A percentile compares a stretch with the other conserved stretches of the same genome.
phyloP scores from a whole-genome alignment of 1,140 invertebrate species.

The Calycopis cecrops region DNA sequence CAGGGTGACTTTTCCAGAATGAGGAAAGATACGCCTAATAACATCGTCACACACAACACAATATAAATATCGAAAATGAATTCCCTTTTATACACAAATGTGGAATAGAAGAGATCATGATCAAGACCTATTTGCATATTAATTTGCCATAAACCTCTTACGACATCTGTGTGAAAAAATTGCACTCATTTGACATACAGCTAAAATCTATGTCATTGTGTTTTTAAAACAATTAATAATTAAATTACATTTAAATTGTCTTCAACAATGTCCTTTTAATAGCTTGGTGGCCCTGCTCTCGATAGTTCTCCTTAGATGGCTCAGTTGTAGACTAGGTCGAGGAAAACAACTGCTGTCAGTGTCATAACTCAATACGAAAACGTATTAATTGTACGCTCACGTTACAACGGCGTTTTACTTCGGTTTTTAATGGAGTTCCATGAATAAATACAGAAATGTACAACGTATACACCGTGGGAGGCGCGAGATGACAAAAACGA shows the following conservation, averaged over 20 bases:
- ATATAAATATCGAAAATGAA: too few species aligned
- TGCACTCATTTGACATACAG: neutral
- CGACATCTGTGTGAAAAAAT: neutral
- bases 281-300: conserved; percentile 69
- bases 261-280: conserved; percentile 60
- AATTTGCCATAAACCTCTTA: too few species aligned
- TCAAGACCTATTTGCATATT: too few species aligned
- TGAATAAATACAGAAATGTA: conserved; percentile 19
- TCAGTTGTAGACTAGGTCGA: conserved; percentile 70
- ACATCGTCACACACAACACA: too few species aligned
- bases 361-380: conserved; percentile 48
- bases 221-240: conserved; percentile 17
- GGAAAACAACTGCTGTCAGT: conserved; percentile 69
- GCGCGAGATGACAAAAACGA: conserved; percentile 15
- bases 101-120: too few species aligned
- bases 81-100: too few species aligned
- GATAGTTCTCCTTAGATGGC: conserved; percentile 72
- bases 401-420: conserved; percentile 38
- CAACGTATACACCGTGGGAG: neutral
- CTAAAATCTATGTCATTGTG: conserved; percentile 10
- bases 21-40: too few species aligned
- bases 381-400: neutral
- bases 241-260: conserved; percentile 35
- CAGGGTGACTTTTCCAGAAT: too few species aligned
- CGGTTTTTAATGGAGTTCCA: neutral